These are phyloP conservation scores for Nemotelus pantherinus DNA, from an alignment of 2,888 invertebrate species.

Conservation along the genomic window DNA sequence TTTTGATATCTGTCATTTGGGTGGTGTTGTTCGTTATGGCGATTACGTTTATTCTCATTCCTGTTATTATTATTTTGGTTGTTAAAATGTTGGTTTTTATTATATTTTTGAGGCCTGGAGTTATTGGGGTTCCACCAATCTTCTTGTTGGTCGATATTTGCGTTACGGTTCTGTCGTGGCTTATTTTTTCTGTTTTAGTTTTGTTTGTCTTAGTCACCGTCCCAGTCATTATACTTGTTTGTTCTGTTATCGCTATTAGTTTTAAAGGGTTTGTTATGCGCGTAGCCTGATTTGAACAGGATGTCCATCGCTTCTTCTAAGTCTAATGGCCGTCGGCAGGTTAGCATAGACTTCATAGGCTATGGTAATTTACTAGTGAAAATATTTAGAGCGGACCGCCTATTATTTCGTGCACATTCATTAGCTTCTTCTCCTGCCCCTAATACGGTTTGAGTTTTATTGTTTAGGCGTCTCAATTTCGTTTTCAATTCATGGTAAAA, in stretches of 20 bases:
- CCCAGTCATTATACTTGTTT: too few species aligned
- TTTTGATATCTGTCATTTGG: background rate
- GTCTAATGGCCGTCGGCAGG: too few species aligned
- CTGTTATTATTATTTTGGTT: background rate
- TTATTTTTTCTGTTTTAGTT: too few species aligned
- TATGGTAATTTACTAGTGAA: slow-evolving; percentile 4
- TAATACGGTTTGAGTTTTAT: slow-evolving; percentile 1
- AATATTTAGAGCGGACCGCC: background rate
- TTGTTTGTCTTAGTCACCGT: too few species aligned
- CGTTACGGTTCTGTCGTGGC: too few species aligned
- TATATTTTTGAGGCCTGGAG: background rate
- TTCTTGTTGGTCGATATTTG: background rate
- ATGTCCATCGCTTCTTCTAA: too few species aligned
- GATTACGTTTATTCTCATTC: background rate
- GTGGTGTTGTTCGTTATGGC: background rate
- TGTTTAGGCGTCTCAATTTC: background rate
- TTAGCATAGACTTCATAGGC: too few species aligned
- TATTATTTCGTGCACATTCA: background rate
- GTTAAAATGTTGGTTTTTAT: background rate
- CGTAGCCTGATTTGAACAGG: too few species aligned
- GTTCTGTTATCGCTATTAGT: too few species aligned
- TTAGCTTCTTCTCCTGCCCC: background rate
- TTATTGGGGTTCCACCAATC: background rate
- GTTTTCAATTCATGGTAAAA: slow-evolving; percentile 37
- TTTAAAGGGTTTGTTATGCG: too few species aligned